A percentile compares a stretch with the other conserved stretches of the same genome.
phyloP scores from a whole-genome alignment of 2,888 invertebrate species.

The Acleris sparsana region DNA sequence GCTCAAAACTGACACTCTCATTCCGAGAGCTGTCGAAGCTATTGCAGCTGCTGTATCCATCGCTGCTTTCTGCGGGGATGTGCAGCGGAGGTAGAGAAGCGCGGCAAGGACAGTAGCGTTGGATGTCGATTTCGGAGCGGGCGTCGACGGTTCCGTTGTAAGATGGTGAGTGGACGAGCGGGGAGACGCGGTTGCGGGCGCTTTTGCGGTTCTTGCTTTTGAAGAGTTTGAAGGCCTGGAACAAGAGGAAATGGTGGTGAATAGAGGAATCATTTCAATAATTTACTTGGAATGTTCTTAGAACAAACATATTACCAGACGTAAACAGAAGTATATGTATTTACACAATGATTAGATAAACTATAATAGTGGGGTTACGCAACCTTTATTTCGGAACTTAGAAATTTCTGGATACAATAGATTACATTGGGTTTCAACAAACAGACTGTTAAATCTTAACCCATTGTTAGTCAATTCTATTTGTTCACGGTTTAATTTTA shows the following conservation, averaged over 20 bases:
- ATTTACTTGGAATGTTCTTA: no score
- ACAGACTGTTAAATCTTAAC: no score
- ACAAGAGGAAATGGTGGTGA: constrained; percentile 43
- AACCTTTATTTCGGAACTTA: no score
- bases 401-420: no score
- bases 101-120: constrained; percentile 72
- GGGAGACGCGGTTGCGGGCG: constrained; percentile 69
- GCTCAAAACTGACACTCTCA: constrained; percentile 59
- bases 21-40: constrained; percentile 67
- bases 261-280: no score
- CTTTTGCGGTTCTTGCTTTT: constrained; percentile 67
- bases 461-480: no score
- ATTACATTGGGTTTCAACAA: no score
- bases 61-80: constrained; percentile 55
- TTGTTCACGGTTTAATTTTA: no score
- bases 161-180: constrained; percentile 66
- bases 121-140: constrained; percentile 69
- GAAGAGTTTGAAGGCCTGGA: constrained; percentile 78
- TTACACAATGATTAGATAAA: no score
- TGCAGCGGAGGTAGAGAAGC: constrained; percentile 60
- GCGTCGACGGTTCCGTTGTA: constrained; percentile 77
- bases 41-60: constrained; percentile 70
- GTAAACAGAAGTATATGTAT: no score
- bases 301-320: no score
- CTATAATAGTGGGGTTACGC: no score